A percentile compares a stretch with the other conserved stretches of the same genome.
Evolutionary conservation across 2,888 invertebrate species (phyloP).

Genomic region (Belgica antarctica): DNA sequence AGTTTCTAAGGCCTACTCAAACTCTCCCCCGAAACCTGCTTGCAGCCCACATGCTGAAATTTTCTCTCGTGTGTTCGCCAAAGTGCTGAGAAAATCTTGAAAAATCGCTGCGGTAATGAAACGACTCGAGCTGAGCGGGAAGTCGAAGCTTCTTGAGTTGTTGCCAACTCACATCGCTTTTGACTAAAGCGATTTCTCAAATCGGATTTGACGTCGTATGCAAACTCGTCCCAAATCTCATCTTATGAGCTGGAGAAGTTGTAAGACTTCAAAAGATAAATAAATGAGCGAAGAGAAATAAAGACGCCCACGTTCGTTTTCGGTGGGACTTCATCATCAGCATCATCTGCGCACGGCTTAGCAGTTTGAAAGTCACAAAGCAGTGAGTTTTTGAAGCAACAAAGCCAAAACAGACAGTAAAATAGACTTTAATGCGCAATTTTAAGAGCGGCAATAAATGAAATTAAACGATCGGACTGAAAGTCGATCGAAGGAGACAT

Average conservation of each 20-base stretch:
- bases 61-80: background rate
- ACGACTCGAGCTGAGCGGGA: no score
- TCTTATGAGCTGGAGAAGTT: background rate
- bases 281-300: no score
- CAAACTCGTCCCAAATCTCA: slow-evolving; percentile 10
- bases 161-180: no score
- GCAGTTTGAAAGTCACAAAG: background rate
- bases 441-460: background rate
- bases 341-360: background rate
- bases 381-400: slow-evolving; percentile 4
- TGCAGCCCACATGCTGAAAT: background rate
- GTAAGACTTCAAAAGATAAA: background rate
- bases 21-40: background rate
- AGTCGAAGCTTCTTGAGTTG: no score
- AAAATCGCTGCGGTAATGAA: background rate
- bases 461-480: background rate
- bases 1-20: no score
- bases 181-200: no score
- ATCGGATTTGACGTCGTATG: background rate
- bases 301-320: slow-evolving; percentile 8
- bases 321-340: slow-evolving; percentile 4
- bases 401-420: background rate
- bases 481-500: background rate
- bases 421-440: background rate
- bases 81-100: slow-evolving; percentile 1